A percentile compares a stretch with the other conserved stretches of the same genome.
Conservation (phyloP, 2,888 invertebrate species). For the Lycaena phlaeas region DNA sequence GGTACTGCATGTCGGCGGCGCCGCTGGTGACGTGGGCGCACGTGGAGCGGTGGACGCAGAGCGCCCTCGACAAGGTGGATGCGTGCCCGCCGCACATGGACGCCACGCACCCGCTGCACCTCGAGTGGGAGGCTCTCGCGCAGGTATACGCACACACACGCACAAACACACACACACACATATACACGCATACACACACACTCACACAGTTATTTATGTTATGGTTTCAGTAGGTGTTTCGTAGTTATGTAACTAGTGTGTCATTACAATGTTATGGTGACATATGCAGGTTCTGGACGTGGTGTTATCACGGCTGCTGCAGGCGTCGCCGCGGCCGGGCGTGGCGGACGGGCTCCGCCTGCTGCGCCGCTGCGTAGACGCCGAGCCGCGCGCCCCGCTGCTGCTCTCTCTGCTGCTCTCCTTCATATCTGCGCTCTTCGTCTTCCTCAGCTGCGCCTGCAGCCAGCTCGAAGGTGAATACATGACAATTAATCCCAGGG, state of each 20-base stretch:
- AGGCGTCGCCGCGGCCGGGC: slow-evolving; percentile 80
- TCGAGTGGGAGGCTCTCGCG: slow-evolving; percentile 89
- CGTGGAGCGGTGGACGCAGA: slow-evolving; percentile 86
- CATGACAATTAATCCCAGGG: too few species aligned
- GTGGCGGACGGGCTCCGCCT: slow-evolving; percentile 83
- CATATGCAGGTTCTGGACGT: slow-evolving; percentile 78
- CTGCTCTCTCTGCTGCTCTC: slow-evolving; percentile 89
- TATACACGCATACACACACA: too few species aligned
- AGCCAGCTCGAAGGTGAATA: slow-evolving; percentile 79
- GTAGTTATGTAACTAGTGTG: too few species aligned
- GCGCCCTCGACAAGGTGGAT: slow-evolving; percentile 79
- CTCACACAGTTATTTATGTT: too few species aligned
- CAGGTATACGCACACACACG: slow-evolving; percentile 31
- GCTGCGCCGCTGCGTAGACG: slow-evolving; percentile 83
- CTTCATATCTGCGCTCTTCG: slow-evolving; percentile 92
- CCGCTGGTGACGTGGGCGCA: slow-evolving; percentile 88
- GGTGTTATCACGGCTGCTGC: slow-evolving; percentile 84
- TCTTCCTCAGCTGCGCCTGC: slow-evolving; percentile 90
- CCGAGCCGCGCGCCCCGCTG: slow-evolving; percentile 84
- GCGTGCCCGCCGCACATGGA: slow-evolving; percentile 49
- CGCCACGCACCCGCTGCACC: slow-evolving; percentile 76
- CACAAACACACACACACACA: too few species aligned
- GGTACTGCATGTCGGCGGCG: slow-evolving; percentile 84
- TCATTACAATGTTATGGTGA: too few species aligned
- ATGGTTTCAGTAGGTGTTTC: too few species aligned